Conservation (phyloP, 1,140 invertebrate genomes). For the Hyphantria cunea region DNA sequence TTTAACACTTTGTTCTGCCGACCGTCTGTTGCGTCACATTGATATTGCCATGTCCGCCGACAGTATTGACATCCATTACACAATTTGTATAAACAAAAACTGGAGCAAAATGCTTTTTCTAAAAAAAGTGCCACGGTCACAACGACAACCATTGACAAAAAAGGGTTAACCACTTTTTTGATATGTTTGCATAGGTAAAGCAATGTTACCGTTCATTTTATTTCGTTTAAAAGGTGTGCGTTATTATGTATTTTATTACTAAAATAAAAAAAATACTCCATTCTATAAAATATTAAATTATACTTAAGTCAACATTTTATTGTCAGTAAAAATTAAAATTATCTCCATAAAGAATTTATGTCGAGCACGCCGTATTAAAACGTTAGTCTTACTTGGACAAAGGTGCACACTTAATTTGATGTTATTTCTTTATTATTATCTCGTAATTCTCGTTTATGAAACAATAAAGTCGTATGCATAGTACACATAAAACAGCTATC, state of each 20-base stretch:
- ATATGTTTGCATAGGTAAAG: conserved; percentile 34
- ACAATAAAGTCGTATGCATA: conserved; percentile 27
- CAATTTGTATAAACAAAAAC: conserved; percentile 47
- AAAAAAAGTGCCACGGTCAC: conserved; percentile 34
- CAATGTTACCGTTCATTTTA: conserved; percentile 22
- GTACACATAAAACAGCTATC: conserved; percentile 23
- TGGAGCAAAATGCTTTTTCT: conserved; percentile 42
- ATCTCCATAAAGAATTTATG: conserved; percentile 16
- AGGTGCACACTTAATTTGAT: conserved; percentile 19
- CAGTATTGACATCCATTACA: conserved; percentile 33
- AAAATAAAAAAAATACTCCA: too few relatives aligned
- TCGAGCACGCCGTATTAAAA: conserved; percentile 15
- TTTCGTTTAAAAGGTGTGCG: conserved; percentile 1
- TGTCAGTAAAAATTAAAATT: conserved; percentile 24
- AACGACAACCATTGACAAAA: conserved; percentile 33
- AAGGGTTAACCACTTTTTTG: conserved; percentile 36
- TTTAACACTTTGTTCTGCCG: conserved; percentile 42
- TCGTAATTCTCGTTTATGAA: conserved; percentile 28
- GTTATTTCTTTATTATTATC: conserved; percentile 27
- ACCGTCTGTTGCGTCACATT: conserved; percentile 37
- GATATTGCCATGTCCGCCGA: conserved; percentile 10
- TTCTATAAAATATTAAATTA: conserved; percentile 12
- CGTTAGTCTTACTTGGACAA: conserved; percentile 10
- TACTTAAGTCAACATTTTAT: conserved; percentile 12
- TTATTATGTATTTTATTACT: conserved; percentile 12